Evolutionary conservation across 1,140 invertebrate genomes (phyloP).

Genomic region (Asobara japonica): DNA sequence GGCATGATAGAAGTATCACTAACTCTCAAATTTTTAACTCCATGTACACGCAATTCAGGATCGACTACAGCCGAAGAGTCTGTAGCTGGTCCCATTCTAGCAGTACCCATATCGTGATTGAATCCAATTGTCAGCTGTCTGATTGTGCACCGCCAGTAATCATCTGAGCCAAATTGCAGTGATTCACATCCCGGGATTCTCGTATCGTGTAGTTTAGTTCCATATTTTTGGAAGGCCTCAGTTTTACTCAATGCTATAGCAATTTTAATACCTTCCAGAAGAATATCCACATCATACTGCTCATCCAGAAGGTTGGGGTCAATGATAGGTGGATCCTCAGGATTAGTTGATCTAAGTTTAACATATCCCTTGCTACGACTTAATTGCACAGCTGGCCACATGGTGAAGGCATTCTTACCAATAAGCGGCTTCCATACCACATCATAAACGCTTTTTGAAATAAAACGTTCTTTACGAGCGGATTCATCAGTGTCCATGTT

Average conservation of each 20-base stretch:
- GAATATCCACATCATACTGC: constrained; percentile 72
- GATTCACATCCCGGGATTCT: constrained; percentile 68
- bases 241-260: constrained; percentile 70
- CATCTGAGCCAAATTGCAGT: constrained; percentile 60
- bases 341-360: constrained; percentile 73
- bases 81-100: constrained; percentile 64
- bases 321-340: constrained; percentile 80
- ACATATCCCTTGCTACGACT: constrained; percentile 81
- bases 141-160: constrained; percentile 44
- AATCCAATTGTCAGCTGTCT: constrained; percentile 54
- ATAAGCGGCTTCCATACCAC: constrained; percentile 59
- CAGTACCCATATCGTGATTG: constrained; percentile 62
- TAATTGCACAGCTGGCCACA: constrained; percentile 49
- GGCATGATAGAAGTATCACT: constrained; percentile 83
- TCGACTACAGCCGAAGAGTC: constrained; percentile 61
- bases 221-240: constrained; percentile 69
- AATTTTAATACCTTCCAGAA: constrained; percentile 72
- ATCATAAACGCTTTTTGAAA: constrained; percentile 62
- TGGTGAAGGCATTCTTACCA: constrained; percentile 66
- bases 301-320: constrained; percentile 82
- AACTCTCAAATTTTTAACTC: constrained; percentile 75
- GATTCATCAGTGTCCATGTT: constrained; percentile 74
- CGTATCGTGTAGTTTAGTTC: constrained; percentile 64
- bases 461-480: constrained; percentile 66
- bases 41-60: constrained; percentile 70